Percentiles rank a stretch among this genome's conserved stretches.
phyloP scores from a whole-genome alignment of 2,113 vertebrate species.

The Nothoprocta pentlandii region DNA sequence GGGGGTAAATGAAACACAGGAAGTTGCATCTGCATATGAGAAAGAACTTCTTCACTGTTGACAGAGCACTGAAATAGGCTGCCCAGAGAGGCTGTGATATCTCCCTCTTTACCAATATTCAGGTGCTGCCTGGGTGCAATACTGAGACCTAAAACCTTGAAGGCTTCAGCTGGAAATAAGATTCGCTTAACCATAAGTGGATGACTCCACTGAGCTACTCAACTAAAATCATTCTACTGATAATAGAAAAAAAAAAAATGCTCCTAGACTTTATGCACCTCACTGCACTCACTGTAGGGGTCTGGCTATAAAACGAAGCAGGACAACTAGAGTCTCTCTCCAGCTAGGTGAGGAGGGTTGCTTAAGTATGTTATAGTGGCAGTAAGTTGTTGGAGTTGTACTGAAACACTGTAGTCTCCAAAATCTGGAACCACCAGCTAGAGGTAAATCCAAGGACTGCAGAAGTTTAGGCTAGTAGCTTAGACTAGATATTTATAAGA shows the following conservation, averaged over 20 bases:
- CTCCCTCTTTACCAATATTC: too few relatives aligned
- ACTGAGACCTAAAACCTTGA: neutral
- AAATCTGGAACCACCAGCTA: neutral
- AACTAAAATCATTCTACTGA: neutral
- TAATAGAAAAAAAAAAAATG: neutral
- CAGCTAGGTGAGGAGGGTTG: neutral
- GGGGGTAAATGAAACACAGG: too few relatives aligned
- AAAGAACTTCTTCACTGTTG: too few relatives aligned
- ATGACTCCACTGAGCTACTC: neutral
- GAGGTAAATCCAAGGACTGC: neutral
- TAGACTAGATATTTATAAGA: neutral
- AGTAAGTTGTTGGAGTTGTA: neutral
- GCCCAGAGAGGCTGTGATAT: too few relatives aligned
- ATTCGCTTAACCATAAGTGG: neutral
- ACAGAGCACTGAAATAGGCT: too few relatives aligned
- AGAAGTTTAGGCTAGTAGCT: neutral
- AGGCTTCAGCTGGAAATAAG: neutral
- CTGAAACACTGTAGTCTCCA: neutral
- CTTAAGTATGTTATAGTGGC: neutral
- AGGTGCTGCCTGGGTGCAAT: too few relatives aligned
- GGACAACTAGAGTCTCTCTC: neutral
- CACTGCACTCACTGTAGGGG: neutral
- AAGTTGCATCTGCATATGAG: too few relatives aligned
- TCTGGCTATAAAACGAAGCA: neutral
- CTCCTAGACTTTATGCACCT: neutral